Conservation (phyloP, 2,113 vertebrate genomes). For the Tragelaphus imberbis region DNA sequence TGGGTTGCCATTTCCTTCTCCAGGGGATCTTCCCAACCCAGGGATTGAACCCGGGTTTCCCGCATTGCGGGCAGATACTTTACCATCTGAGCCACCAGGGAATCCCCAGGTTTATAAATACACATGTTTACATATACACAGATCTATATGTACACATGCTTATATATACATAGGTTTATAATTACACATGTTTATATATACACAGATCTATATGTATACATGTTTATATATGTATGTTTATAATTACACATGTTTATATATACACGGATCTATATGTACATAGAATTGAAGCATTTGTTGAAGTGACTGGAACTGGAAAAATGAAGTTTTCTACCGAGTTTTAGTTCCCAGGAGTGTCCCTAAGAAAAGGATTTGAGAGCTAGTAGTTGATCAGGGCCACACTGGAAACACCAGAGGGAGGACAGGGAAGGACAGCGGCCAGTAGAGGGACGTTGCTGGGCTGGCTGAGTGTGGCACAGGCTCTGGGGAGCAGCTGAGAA, state of each 20-base stretch:
- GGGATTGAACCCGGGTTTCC: too few species aligned
- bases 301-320: neutral
- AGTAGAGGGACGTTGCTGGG: neutral
- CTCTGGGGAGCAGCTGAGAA: neutral
- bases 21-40: too few species aligned
- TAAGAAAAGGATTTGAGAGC: neutral
- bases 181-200: neutral
- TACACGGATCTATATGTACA: neutral
- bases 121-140: neutral
- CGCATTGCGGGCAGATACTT: too few species aligned
- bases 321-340: neutral
- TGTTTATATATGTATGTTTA: neutral
- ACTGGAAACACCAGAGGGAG: neutral
- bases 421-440: neutral
- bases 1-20: too few species aligned
- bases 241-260: neutral
- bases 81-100: too few species aligned
- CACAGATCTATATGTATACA: neutral
- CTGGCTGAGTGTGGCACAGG: neutral
- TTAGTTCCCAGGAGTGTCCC: neutral
- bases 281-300: neutral
- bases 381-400: neutral
- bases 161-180: neutral
- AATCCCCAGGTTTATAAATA: neutral
- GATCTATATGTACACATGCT: neutral